phyloP scores from a whole-genome alignment of 2,113 vertebrate genomes.

The Cheirogaleus medius region DNA sequence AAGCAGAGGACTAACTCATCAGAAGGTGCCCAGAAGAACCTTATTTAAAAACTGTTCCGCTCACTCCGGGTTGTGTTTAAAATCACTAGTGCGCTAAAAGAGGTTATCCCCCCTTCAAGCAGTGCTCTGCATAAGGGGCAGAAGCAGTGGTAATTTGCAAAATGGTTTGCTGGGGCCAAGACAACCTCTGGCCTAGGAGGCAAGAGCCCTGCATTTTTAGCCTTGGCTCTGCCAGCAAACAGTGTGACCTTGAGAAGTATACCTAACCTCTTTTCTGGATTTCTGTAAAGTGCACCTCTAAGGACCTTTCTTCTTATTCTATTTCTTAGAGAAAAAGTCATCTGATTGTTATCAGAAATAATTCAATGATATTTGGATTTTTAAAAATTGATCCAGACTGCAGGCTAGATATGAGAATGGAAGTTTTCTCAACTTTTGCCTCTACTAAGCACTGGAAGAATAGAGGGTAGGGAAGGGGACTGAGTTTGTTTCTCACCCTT shows the following conservation, averaged over 20 bases:
- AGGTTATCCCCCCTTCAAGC: background rate
- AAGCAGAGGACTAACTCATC: background rate
- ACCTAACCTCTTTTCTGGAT: background rate
- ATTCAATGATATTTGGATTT: background rate
- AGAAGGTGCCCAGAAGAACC: background rate
- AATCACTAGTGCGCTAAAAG: background rate
- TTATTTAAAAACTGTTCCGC: background rate
- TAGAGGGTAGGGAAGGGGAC: background rate
- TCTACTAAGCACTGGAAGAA: background rate
- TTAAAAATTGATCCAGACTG: background rate
- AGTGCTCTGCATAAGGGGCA: background rate
- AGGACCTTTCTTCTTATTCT: background rate
- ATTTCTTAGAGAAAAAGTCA: background rate
- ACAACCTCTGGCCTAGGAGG: background rate
- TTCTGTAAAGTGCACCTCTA: background rate
- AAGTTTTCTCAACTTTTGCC: background rate
- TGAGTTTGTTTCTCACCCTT: background rate
- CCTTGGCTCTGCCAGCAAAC: background rate
- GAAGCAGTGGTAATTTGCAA: background rate
- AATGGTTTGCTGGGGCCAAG: background rate
- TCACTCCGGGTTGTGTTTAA: background rate
- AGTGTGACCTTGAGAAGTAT: background rate
- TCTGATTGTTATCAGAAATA: background rate
- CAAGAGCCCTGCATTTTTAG: background rate
- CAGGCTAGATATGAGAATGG: background rate